These are phyloP conservation scores for Melieria crassipennis DNA, from an alignment of 2,888 invertebrate species.

Conservation along the genomic window DNA sequence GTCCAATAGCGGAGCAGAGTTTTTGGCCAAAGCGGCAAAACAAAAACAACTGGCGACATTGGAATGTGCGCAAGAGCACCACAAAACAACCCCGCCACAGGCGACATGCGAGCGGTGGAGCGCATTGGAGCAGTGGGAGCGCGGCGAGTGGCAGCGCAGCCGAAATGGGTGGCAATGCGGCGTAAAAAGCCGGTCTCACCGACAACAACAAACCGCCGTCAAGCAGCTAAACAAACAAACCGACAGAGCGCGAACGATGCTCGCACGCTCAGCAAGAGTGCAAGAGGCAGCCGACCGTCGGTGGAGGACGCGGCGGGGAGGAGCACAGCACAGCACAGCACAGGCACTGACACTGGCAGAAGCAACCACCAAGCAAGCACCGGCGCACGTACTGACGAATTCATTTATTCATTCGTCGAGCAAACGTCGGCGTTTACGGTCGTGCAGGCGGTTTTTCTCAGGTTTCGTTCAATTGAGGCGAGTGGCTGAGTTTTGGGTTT, in stretches of 20 bases:
- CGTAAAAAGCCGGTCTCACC: constrained; percentile 48
- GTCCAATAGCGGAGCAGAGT: constrained; percentile 28
- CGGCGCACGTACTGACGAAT: background rate
- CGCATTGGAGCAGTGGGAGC: constrained; percentile 22
- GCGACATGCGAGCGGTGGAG: constrained; percentile 10
- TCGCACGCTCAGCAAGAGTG: constrained; percentile 23
- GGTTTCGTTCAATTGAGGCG: constrained; percentile 20
- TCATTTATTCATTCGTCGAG: constrained; percentile 47
- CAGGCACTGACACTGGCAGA: constrained; percentile 29
- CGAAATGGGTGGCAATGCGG: constrained; percentile 7
- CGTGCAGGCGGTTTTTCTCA: constrained; percentile 45
- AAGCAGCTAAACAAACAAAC: background rate
- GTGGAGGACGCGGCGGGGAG: constrained; percentile 31
- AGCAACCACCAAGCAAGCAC: constrained; percentile 23
- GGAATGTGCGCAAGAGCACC: constrained; percentile 49
- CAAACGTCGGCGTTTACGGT: constrained; percentile 59
- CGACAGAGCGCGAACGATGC: background rate
- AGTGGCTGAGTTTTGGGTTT: constrained; percentile 7
- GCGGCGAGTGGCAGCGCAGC: background rate
- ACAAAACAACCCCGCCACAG: constrained; percentile 6
- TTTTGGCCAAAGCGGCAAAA: constrained; percentile 6
- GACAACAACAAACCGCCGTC: constrained; percentile 12
- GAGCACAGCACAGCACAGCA: constrained; percentile 40
- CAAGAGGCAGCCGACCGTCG: constrained; percentile 29
- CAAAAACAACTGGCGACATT: constrained; percentile 9